phyloP scores from a whole-genome alignment of 2,113 vertebrate species.

The Brevimyrus niger region DNA sequence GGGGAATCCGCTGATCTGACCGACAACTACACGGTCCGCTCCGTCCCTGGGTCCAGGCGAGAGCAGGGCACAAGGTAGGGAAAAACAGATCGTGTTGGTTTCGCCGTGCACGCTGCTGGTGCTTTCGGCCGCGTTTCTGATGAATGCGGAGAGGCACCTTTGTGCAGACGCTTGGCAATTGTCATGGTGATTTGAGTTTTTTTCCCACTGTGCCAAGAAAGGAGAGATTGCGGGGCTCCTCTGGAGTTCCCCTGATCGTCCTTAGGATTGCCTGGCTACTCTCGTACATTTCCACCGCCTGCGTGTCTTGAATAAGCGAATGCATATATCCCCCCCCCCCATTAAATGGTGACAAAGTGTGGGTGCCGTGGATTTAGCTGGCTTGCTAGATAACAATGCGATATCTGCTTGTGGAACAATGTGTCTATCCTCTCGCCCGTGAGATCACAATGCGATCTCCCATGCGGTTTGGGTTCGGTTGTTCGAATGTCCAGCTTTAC shows the following conservation, averaged over 20 bases:
- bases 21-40: constrained; percentile 20
- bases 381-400: background rate
- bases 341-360: background rate
- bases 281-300: background rate
- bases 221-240: background rate
- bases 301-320: background rate
- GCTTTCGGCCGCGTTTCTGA: background rate
- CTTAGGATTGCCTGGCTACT: background rate
- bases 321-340: background rate
- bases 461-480: background rate
- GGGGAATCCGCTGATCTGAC: background rate
- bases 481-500: background rate
- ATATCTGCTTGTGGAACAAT: background rate
- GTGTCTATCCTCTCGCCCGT: background rate
- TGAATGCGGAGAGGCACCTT: background rate
- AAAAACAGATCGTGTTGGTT: background rate
- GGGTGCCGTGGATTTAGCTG: background rate
- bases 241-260: background rate
- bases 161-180: constrained; percentile 15
- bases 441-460: background rate
- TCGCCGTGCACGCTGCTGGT: background rate
- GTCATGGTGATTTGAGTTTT: constrained; percentile 21
- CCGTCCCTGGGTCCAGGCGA: constrained; percentile 15
- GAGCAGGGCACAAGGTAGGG: constrained; percentile 20
- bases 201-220: background rate